Evolutionary conservation across 2,888 invertebrate species (phyloP).

Genomic region (Caenorhabditis wallacei): DNA sequence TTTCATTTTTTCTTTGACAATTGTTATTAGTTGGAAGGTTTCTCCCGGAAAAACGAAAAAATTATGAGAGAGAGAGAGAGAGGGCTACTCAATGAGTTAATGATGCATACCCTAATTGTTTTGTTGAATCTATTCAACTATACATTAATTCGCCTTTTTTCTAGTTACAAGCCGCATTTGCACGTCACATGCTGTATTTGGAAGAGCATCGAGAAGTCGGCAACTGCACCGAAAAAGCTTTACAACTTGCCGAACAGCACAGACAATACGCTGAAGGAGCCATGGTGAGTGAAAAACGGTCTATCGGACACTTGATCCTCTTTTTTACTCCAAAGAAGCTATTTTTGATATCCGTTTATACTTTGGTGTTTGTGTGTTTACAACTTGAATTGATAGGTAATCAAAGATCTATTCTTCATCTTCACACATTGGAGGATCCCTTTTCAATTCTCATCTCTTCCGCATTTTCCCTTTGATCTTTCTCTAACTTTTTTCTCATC

Average conservation of each 20-base stretch:
- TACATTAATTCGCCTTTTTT: constrained; percentile 62
- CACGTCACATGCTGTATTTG: constrained; percentile 84
- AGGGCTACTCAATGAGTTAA: constrained; percentile 41
- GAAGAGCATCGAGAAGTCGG: constrained; percentile 84
- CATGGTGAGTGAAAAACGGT: constrained; percentile 81
- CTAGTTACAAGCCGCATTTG: constrained; percentile 84
- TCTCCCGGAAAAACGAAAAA: no score
- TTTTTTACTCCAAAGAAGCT: constrained; percentile 19
- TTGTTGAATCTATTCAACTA: constrained; percentile 35
- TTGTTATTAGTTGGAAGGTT: not conserved
- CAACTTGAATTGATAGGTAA: constrained; percentile 39
- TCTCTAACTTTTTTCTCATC: constrained; percentile 35
- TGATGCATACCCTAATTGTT: constrained; percentile 57
- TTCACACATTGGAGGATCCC: constrained; percentile 38
- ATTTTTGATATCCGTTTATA: constrained; percentile 34
- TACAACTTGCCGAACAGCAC: constrained; percentile 83
- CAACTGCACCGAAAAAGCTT: constrained; percentile 83
- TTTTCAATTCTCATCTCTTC: constrained; percentile 18
- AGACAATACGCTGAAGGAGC: constrained; percentile 83
- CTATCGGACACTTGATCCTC: constrained; percentile 51
- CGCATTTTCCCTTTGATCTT: constrained; percentile 5
- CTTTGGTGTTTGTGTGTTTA: constrained; percentile 34
- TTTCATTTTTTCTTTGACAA: constrained; percentile 6
- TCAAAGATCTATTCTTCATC: constrained; percentile 44
- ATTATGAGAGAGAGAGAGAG: constrained; percentile 11